phyloP scores from a whole-genome alignment of 2,113 vertebrate species.

The Ctenomys sociabilis region DNA sequence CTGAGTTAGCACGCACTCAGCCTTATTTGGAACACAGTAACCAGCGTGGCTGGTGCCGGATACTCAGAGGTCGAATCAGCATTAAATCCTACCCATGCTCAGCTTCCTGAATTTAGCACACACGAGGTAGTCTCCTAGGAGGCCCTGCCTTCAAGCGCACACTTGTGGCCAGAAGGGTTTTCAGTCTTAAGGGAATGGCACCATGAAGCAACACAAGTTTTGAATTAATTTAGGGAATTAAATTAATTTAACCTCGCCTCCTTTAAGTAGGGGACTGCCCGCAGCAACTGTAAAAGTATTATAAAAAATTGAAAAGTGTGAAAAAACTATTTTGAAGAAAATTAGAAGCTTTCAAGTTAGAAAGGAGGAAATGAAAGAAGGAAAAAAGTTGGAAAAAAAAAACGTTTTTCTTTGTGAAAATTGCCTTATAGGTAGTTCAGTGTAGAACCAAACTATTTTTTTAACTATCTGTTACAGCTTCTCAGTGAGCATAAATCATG shows the following conservation, averaged over 20 bases:
- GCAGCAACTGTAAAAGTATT: not conserved
- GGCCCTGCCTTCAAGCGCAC: not conserved
- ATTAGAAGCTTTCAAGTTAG: not conserved
- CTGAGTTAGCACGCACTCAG: not conserved
- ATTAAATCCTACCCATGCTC: not conserved
- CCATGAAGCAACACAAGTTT: not conserved
- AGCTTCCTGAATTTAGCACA: not conserved
- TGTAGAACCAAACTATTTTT: not conserved
- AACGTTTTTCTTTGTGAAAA: slow-evolving; percentile 5
- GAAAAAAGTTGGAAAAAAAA: not conserved
- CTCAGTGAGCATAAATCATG: not conserved
- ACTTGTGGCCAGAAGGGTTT: not conserved
- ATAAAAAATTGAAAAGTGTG: not conserved
- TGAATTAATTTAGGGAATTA: slow-evolving; percentile 3
- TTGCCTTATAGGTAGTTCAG: not conserved
- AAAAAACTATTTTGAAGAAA: not conserved
- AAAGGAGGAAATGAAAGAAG: not conserved
- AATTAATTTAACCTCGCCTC: not conserved
- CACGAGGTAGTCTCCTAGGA: not conserved
- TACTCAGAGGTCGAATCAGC: not conserved
- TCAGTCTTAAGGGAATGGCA: not conserved
- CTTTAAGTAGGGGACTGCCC: not conserved
- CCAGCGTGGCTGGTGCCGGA: not conserved
- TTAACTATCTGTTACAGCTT: not conserved
- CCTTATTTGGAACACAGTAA: not conserved